A percentile compares a stretch with the other conserved stretches of the same genome.
These are phyloP conservation scores for Chrysodeixis includens DNA, from an alignment of 2,888 invertebrate genomes.

Conservation along the genomic window DNA sequence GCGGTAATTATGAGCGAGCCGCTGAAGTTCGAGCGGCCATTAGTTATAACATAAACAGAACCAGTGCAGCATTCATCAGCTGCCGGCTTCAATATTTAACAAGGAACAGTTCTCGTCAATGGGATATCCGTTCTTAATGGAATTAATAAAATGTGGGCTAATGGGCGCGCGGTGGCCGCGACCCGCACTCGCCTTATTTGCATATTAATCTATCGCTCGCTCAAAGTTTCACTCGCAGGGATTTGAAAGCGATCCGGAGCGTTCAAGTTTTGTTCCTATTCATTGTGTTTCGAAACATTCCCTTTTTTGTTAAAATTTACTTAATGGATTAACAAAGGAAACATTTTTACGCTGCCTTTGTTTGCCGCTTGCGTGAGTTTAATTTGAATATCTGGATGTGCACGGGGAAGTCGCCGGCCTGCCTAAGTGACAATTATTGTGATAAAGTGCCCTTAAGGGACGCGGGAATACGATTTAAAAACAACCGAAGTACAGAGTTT, in stretches of 20 bases:
- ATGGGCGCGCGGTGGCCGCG: slow-evolving; percentile 17
- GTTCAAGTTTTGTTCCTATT: slow-evolving; percentile 57
- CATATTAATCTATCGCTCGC: slow-evolving; percentile 58
- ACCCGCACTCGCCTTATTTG: slow-evolving; percentile 48
- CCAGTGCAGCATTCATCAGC: slow-evolving; percentile 29
- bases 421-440: slow-evolving; percentile 45
- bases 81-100: slow-evolving; percentile 23
- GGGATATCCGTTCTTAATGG: slow-evolving; percentile 32
- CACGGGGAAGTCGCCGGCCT: slow-evolving; percentile 32
- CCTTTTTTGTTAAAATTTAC: slow-evolving; percentile 56
- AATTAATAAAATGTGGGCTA: slow-evolving; percentile 35
- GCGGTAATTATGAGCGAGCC: slow-evolving; percentile 25
- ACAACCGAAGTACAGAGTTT: slow-evolving; percentile 9
- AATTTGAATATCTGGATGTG: slow-evolving; percentile 52
- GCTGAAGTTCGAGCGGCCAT: slow-evolving; percentile 24
- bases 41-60: slow-evolving; percentile 23
- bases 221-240: slow-evolving; percentile 49
- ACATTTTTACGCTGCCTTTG: slow-evolving; percentile 53
- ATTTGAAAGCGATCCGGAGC: slow-evolving; percentile 55
- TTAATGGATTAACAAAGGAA: slow-evolving; percentile 57
- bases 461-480: slow-evolving; percentile 25
- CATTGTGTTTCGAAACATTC: slow-evolving; percentile 53
- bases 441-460: slow-evolving; percentile 31
- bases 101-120: slow-evolving; percentile 25
- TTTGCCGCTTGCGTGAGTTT: slow-evolving; percentile 47